Conservation (phyloP, 2,797 vertebrate species). For the Amniataba percoides region DNA sequence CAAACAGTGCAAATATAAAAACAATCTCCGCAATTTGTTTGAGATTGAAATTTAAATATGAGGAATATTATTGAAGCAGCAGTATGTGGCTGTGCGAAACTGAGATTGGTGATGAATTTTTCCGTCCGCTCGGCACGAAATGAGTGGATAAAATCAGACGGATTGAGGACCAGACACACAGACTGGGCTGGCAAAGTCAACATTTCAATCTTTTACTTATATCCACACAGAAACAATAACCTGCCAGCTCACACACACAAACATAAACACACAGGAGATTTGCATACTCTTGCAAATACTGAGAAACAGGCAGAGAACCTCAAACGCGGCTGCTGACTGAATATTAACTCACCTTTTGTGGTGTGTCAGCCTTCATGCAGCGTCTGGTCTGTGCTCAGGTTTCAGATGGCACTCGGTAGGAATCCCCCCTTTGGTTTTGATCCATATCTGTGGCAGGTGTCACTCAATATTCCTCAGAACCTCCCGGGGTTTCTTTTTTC, state of each 20-base stretch:
- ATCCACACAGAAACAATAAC: slow-evolving; percentile 41
- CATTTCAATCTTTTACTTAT: slow-evolving; percentile 47
- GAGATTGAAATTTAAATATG: slow-evolving; percentile 44
- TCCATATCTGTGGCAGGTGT: slow-evolving; percentile 65
- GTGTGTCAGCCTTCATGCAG: slow-evolving; percentile 50
- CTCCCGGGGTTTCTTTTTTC: slow-evolving; percentile 20
- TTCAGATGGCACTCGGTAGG: slow-evolving; percentile 60
- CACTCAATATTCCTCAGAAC: slow-evolving; percentile 54
- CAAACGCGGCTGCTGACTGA: slow-evolving; percentile 45
- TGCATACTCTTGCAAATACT: slow-evolving; percentile 44
- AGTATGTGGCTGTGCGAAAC: slow-evolving; percentile 4
- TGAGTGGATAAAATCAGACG: slow-evolving; percentile 24
- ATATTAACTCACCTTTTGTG: slow-evolving; percentile 50
- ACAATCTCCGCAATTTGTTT: slow-evolving; percentile 35
- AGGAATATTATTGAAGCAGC: slow-evolving; percentile 27
- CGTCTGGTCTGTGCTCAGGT: slow-evolving; percentile 34
- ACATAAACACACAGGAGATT: slow-evolving; percentile 30
- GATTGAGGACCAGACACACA: slow-evolving; percentile 30
- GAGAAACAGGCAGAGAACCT: slow-evolving; percentile 27
- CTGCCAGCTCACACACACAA: slow-evolving; percentile 9
- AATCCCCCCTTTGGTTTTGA: slow-evolving; percentile 45
- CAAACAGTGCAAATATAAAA: slow-evolving; percentile 39
- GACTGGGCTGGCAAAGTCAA: slow-evolving; percentile 25
- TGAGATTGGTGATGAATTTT: slow-evolving; percentile 35
- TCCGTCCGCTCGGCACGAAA: slow-evolving; percentile 23